Base-by-base conservation (phyloP, 2,888 invertebrate species). In the Gymnoscelis rufifasciata region DNA sequence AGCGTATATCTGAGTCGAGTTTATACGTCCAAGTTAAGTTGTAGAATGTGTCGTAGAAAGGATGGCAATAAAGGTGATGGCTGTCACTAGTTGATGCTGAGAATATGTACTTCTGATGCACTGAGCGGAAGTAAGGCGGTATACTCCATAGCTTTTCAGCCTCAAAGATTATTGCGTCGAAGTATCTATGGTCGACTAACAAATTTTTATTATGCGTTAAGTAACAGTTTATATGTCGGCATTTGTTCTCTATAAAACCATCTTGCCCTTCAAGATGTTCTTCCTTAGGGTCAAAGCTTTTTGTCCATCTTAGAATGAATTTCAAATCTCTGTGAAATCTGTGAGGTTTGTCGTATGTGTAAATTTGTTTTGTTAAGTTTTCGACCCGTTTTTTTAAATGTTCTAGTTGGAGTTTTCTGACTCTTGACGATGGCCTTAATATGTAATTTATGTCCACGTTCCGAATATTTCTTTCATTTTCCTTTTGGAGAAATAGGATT, bases 101-200 rank as follows among this genome's bases (percentile, higher is more conserved):
- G 48, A 89, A 91, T 11, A 91, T 69, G 54, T 89, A 91, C 35
- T 68, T 71, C 62, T 91, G 91, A 46, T 77, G 51, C 0, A 68
- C 51, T 1, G 63, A 61, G 52, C 91, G 71, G 0, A 70, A 11
- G 0, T 56, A n/a, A 0, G 78, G 70, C 41, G 67, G 64, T 0
- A 30, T 12, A 12, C 78, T 75, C 78, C 79, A 82, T 43, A 52
- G 54, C 40, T 73, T 74, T 51, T 84, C 81, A 0, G 81, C 83
- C 40, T 91, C 90, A 42, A 91, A 90, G 0, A 91, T 37, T 4
- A 91, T 69, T 0, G 90, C 91, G 35, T 90, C 89, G 27, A 66
- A 87, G 19, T 72, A 52, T 8, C 74, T 64, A 3, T 78, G 66
- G 43, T 89, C 76, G 0, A 68, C 56, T 0, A 84, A 51, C 33